Conservation (phyloP, 1,140 invertebrate genomes). For the Diplogasteroides magnus region DNA sequence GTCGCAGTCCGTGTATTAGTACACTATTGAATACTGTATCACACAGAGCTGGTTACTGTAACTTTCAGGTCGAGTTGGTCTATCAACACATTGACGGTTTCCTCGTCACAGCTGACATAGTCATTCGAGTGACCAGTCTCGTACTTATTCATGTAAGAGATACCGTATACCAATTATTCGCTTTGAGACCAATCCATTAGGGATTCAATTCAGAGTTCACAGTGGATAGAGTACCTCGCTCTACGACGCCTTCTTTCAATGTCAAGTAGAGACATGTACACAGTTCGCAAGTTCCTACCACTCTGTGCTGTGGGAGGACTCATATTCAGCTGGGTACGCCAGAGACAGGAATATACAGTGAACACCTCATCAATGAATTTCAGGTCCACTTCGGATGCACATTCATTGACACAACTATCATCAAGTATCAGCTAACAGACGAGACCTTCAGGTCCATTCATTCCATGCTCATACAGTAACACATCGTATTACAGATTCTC, state of each 20-base stretch:
- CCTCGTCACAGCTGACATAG: slow-evolving; percentile 14
- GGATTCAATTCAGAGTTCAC: slow-evolving; percentile 31
- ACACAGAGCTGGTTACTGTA: no score
- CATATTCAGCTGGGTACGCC: slow-evolving; percentile 37
- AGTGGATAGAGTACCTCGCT: slow-evolving; percentile 52
- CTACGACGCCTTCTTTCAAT: slow-evolving; percentile 49
- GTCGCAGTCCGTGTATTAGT: no score
- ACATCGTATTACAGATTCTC: slow-evolving; percentile 32
- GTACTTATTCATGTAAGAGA: slow-evolving; percentile 8
- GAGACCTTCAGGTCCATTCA: slow-evolving; percentile 32
- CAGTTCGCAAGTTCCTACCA: slow-evolving; percentile 40
- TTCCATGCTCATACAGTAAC: not conserved
- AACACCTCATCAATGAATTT: no score
- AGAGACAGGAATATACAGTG: no score
- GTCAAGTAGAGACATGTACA: slow-evolving; percentile 41
- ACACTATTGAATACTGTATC: no score
- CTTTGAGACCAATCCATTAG: not conserved
- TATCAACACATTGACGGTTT: slow-evolving; percentile 29
- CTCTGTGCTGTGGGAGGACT: slow-evolving; percentile 36
- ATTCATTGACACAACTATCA: slow-evolving; percentile 48
- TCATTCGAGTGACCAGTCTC: slow-evolving; percentile 18
- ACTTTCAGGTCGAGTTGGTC: slow-evolving; percentile 9
- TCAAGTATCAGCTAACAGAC: slow-evolving; percentile 52
- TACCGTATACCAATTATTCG: not conserved
- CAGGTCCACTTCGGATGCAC: slow-evolving; percentile 48